phyloP scores from a whole-genome alignment of 2,113 vertebrate species.

The Clarias magur region DNA sequence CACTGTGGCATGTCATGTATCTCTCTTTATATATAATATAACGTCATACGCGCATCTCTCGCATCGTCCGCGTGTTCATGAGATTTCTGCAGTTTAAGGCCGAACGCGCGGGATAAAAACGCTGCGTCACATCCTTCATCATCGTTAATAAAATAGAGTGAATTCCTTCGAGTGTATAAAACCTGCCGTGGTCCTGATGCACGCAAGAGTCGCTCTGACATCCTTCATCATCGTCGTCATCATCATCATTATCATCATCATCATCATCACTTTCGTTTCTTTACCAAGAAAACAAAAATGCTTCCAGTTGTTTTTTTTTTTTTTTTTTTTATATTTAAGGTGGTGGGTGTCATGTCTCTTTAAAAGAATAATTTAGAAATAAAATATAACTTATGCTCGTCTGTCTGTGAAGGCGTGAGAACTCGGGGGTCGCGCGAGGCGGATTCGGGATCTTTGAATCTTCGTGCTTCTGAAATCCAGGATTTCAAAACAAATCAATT shows the following conservation, averaged over 20 bases:
- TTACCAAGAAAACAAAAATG: constrained; percentile 61
- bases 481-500: background rate
- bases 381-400: constrained; percentile 79
- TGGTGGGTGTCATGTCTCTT: constrained; percentile 83
- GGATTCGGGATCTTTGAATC: background rate
- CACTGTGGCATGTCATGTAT: background rate
- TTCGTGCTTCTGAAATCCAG: background rate
- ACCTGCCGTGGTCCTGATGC: constrained; percentile 58
- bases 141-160: constrained; percentile 68
- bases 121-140: constrained; percentile 71
- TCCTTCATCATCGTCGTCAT: constrained; percentile 39
- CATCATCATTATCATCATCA: constrained; percentile 44
- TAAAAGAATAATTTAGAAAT: constrained; percentile 90
- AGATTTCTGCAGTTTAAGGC: constrained; percentile 92
- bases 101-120: constrained; percentile 74
- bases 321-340: constrained; percentile 66
- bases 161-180: constrained; percentile 61
- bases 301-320: constrained; percentile 73
- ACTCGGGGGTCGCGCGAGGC: constrained; percentile 45
- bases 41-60: constrained; percentile 70
- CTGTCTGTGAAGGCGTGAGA: constrained; percentile 65
- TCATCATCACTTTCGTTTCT: constrained; percentile 61
- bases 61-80: constrained; percentile 69
- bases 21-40: constrained; percentile 23
- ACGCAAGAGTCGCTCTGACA: constrained; percentile 58